phyloP scores from a whole-genome alignment of 2,888 invertebrate species.

The Zygaena filipendulae region DNA sequence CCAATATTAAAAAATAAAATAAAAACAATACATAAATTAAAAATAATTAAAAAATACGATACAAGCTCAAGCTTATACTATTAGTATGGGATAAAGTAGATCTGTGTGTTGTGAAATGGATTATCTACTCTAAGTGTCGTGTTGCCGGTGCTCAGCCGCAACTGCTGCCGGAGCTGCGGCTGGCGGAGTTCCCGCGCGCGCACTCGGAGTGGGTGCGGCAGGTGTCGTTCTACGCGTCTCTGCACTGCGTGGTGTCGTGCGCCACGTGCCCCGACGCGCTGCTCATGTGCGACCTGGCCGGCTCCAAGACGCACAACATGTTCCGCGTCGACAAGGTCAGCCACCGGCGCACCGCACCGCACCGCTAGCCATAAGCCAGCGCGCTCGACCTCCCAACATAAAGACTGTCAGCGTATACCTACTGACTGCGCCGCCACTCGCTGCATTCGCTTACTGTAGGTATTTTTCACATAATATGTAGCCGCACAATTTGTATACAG shows the following conservation, averaged over 20 bases:
- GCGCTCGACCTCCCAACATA: no score
- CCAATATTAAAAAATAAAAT: no score
- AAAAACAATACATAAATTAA: no score
- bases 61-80: no score
- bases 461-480: no score
- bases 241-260: conserved; percentile 77
- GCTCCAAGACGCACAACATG: conserved; percentile 63
- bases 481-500: no score
- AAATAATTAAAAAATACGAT: no score
- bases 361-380: neutral
- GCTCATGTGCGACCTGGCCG: conserved; percentile 70
- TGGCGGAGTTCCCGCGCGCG: conserved; percentile 65
- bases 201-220: conserved; percentile 78
- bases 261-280: conserved; percentile 71
- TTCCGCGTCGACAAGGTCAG: conserved; percentile 68
- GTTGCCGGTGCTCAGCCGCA: conserved; percentile 7
- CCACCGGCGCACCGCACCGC: no score
- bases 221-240: conserved; percentile 73
- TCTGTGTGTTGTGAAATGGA: neutral
- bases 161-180: conserved; percentile 50
- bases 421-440: no score
- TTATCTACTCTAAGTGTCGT: neutral
- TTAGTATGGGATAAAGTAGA: neutral
- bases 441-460: no score
- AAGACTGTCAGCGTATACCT: no score